Conservation (phyloP, 2,113 vertebrate genomes). For the Phalacrocorax brasilianus region DNA sequence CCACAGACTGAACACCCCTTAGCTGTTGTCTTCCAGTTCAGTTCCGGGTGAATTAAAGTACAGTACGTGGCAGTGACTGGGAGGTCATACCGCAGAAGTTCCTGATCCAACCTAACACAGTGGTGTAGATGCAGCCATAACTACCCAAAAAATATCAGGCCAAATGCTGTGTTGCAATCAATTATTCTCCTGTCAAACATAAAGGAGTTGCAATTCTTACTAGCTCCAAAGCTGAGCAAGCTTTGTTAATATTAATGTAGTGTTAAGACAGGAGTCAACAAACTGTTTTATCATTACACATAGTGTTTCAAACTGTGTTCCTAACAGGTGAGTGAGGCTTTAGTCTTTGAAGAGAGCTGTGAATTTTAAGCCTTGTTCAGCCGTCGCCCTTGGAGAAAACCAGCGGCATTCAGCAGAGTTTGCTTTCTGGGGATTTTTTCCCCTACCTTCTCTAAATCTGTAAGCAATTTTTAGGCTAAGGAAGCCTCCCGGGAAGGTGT, state of each 20-base stretch:
- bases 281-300: neutral
- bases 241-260: neutral
- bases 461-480: neutral
- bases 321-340: rapidly evolving
- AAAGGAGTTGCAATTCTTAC: neutral
- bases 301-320: neutral
- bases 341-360: neutral
- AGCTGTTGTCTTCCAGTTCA: neutral
- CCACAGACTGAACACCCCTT: neutral
- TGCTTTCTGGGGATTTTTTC: neutral
- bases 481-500: neutral
- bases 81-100: neutral
- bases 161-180: neutral
- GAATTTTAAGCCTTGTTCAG: neutral
- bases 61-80: neutral
- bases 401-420: neutral
- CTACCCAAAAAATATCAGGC: neutral
- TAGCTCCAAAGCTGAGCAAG: neutral
- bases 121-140: neutral
- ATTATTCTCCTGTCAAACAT: neutral
- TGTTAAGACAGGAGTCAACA: neutral
- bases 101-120: neutral
- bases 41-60: neutral
- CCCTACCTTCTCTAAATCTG: neutral
- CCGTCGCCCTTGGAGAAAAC: neutral